Conservation (phyloP, 2,888 invertebrate genomes). For the Pimpla rufipes region DNA sequence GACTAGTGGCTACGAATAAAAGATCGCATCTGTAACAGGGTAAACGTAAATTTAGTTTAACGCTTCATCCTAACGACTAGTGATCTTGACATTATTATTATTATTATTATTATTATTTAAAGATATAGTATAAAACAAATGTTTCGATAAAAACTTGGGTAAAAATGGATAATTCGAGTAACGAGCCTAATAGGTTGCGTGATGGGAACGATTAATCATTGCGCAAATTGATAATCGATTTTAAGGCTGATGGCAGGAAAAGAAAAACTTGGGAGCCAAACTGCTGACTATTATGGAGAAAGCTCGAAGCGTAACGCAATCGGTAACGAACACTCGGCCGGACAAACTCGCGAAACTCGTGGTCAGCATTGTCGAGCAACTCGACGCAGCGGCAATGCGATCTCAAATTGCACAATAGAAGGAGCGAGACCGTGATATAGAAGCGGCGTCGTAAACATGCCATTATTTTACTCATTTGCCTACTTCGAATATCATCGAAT, state of each 20-base stretch:
- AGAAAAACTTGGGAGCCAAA: not conserved
- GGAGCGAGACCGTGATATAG: not conserved
- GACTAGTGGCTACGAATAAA: constrained; percentile 41
- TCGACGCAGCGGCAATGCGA: not conserved
- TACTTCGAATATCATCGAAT: no score
- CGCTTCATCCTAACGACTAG: constrained; percentile 39
- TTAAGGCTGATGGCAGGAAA: not conserved
- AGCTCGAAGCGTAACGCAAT: not conserved
- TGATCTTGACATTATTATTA: not conserved
- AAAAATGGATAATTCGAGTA: not conserved
- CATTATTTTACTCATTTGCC: no score
- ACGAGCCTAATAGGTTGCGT: not conserved
- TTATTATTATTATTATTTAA: constrained; percentile 3
- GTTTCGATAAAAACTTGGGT: not conserved
- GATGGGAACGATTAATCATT: not conserved
- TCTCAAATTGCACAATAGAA: not conserved
- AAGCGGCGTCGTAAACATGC: no score
- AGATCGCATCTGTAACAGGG: constrained; percentile 71
- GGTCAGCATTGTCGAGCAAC: not conserved
- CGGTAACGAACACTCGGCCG: not conserved
- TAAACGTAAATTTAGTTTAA: constrained; percentile 67
- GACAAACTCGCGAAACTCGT: not conserved
- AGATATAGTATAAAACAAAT: not conserved
- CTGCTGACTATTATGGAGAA: not conserved
- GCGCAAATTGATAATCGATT: constrained; percentile 15